These are phyloP conservation scores for Monomorium pharaonis DNA, from an alignment of 1,140 invertebrate genomes.

Conservation along the genomic window DNA sequence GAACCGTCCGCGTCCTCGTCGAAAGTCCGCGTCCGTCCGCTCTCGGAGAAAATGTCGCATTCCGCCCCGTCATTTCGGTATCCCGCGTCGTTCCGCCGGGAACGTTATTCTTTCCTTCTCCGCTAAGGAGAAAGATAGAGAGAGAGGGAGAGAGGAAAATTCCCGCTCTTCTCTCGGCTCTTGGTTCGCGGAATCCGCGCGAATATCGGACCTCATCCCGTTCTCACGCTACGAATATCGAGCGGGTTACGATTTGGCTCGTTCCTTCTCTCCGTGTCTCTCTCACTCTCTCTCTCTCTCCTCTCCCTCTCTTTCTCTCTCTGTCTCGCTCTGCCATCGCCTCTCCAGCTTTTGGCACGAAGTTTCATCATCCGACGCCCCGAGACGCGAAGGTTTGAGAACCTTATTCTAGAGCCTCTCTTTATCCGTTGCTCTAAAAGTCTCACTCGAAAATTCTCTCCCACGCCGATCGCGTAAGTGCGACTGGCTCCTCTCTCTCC, in stretches of 20 bases:
- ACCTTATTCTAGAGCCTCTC: slow-evolving; percentile 8
- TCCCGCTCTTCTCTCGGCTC: neutral
- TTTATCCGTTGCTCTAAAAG: slow-evolving; percentile 29
- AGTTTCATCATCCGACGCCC: slow-evolving; percentile 67
- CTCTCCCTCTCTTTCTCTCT: neutral
- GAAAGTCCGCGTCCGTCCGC: neutral
- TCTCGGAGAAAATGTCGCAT: neutral
- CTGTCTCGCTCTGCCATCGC: neutral
- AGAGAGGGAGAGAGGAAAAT: neutral
- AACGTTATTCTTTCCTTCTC: neutral
- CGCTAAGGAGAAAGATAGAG: neutral
- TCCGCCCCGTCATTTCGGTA: slow-evolving; percentile 35
- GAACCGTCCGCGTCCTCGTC: neutral
- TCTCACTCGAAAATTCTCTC: slow-evolving; percentile 19
- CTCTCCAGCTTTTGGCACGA: slow-evolving; percentile 60
- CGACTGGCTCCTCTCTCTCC: neutral
- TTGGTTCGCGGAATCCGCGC: slow-evolving; percentile 11
- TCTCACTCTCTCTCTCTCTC: neutral
- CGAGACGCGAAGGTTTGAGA: slow-evolving; percentile 14
- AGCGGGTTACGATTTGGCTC: slow-evolving; percentile 71
- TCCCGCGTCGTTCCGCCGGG: neutral
- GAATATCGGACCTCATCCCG: slow-evolving; percentile 34
- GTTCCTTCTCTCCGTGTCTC: neutral
- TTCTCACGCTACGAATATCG: slow-evolving; percentile 70
- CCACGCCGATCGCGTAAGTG: slow-evolving; percentile 13